Evolutionary conservation across 2,113 vertebrate species (phyloP).

Genomic region (Electrona antarctica): DNA sequence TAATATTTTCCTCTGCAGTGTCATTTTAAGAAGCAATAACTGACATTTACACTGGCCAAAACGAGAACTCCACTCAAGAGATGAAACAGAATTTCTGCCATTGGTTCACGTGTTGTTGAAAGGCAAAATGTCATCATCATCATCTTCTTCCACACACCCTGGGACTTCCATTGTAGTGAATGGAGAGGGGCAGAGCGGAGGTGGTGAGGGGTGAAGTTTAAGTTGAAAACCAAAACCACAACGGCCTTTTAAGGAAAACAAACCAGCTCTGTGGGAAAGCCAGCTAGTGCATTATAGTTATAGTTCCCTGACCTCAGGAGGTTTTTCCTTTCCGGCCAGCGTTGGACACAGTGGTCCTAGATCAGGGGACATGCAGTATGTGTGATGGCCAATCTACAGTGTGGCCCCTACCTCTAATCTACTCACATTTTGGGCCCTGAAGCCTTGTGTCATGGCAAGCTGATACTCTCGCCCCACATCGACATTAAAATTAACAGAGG

Average conservation of each 20-base stretch:
- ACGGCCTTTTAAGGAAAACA: slow-evolving; percentile 74
- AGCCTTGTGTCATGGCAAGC: slow-evolving; percentile 58
- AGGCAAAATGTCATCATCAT: slow-evolving; percentile 61
- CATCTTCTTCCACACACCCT: slow-evolving; percentile 55
- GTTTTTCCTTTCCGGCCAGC: slow-evolving; percentile 57
- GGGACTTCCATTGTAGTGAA: slow-evolving; percentile 67
- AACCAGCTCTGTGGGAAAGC: slow-evolving; percentile 71
- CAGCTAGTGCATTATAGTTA: slow-evolving; percentile 60
- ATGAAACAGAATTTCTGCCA: slow-evolving; percentile 64
- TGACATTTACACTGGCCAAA: slow-evolving; percentile 60
- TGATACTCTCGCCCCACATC: slow-evolving; percentile 45
- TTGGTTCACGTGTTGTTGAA: slow-evolving; percentile 63
- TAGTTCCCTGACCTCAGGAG: slow-evolving; percentile 73
- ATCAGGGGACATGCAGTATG: slow-evolving; percentile 44
- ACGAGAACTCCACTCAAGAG: slow-evolving; percentile 47
- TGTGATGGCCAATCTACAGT: slow-evolving; percentile 51
- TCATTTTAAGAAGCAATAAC: not conserved
- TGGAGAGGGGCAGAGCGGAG: slow-evolving; percentile 48
- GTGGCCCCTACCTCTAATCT: slow-evolving; percentile 59
- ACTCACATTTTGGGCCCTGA: slow-evolving; percentile 48
- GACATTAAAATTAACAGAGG: slow-evolving; percentile 56
- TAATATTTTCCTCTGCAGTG: slow-evolving; percentile 11
- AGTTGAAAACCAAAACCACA: slow-evolving; percentile 73
- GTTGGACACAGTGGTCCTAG: slow-evolving; percentile 62
- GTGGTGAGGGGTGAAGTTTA: slow-evolving; percentile 59